Evolutionary conservation across 2,113 vertebrate genomes (phyloP).

Genomic region (Forbesichthys agassizii): DNA sequence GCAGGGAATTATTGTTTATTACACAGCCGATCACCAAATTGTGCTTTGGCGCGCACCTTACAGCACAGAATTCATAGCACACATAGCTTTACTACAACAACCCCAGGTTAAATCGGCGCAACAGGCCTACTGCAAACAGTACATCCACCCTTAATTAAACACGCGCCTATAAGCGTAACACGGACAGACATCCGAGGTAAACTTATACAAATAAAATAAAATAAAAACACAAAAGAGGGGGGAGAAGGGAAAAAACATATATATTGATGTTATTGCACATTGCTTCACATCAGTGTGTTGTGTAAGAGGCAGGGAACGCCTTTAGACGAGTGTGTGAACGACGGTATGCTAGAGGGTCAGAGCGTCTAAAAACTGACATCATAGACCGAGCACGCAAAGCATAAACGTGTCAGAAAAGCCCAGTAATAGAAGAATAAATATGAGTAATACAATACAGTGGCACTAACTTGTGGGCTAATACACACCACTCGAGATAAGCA

Average conservation of each 20-base stretch:
- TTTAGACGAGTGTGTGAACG: conserved; percentile 36
- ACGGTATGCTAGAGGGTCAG: conserved; percentile 43
- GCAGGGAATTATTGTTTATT: conserved; percentile 4
- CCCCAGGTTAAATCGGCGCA: conserved; percentile 7
- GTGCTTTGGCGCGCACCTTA: conserved; percentile 58
- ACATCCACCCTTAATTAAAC: too few species aligned
- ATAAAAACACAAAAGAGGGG: too few species aligned
- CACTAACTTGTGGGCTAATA: conserved; percentile 43
- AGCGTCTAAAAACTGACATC: conserved; percentile 65
- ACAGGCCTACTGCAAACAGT: too few species aligned
- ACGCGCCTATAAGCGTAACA: too few species aligned
- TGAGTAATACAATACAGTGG: conserved; percentile 47
- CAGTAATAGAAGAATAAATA: conserved; percentile 52
- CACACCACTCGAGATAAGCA: not conserved
- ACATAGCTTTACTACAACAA: not conserved
- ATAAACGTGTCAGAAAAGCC: conserved; percentile 49
- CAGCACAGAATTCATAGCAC: conserved; percentile 26
- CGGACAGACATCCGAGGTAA: too few species aligned
- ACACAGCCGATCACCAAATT: conserved; percentile 60
- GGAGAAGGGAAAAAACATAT: too few species aligned
- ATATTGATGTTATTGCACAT: not conserved
- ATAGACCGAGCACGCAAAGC: conserved; percentile 46
- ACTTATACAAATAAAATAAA: too few species aligned
- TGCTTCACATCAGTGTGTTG: not conserved
- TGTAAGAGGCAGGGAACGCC: conserved; percentile 24